Percentiles rank a stretch among this genome's conserved stretches.
Evolutionary conservation across 1,140 invertebrate species (phyloP).

Genomic region (Pararge aegeria): DNA sequence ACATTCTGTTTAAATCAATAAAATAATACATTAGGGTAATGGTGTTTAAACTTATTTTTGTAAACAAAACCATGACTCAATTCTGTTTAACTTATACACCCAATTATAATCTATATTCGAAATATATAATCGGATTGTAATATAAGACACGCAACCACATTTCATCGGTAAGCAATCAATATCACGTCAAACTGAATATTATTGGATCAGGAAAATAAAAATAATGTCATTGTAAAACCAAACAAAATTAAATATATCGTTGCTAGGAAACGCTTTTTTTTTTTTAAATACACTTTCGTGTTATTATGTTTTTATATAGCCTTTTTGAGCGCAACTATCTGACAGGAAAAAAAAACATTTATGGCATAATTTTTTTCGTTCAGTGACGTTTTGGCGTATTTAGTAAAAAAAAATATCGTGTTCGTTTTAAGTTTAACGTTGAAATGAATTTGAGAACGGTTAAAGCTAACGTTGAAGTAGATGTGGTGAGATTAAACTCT

Average conservation of each 20-base stretch:
- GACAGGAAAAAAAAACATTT: conserved; percentile 5
- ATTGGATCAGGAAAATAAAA: too few relatives aligned
- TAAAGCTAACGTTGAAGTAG: conserved; percentile 40
- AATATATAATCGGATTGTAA: conserved; percentile 1
- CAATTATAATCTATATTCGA: conserved; percentile 10
- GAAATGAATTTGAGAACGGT: conserved; percentile 32
- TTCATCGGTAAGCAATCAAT: conserved; percentile 33
- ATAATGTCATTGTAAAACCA: too few relatives aligned
- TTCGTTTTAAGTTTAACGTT: background rate
- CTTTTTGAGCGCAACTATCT: background rate
- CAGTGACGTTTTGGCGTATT: background rate
- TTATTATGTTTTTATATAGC: background rate
- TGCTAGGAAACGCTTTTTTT: too few relatives aligned
- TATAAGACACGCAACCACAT: conserved; percentile 51
- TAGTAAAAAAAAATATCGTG: background rate
- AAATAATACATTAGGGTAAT: conserved; percentile 13
- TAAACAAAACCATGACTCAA: too few relatives aligned
- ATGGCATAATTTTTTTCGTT: too few relatives aligned
- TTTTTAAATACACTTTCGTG: background rate
- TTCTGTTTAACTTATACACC: conserved; percentile 10
- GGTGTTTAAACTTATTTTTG: conserved; percentile 38
- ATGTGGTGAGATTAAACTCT: conserved; percentile 46
- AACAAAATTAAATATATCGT: too few relatives aligned
- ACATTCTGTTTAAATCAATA: background rate
- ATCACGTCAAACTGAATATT: too few relatives aligned